Base-by-base conservation (phyloP, 1,140 invertebrate species). In the Penaeus vannamei region DNA sequence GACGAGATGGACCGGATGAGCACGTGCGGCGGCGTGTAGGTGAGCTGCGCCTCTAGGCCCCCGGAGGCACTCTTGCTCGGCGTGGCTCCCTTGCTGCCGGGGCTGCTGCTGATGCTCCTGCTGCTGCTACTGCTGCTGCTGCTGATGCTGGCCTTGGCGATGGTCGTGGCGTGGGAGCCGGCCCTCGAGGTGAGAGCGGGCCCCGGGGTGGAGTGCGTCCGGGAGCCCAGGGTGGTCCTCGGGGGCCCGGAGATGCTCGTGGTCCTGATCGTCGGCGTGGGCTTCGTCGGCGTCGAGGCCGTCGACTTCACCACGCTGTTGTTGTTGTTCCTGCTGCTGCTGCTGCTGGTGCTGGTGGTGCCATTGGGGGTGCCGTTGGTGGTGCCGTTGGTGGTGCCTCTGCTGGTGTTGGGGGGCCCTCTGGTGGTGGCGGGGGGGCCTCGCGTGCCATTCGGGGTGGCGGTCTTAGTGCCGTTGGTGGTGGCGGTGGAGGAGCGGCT, bases 1-100 rank as follows among this genome's bases (percentile, higher is more conserved):
- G 88, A 90, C 17, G 88, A 90, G 53, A 90, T 90, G 36, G 88
- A 90, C n/a, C 88, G 72, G 46, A 90, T 90, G n/a, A 90, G 84
- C 2, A 90, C 88, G 62, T 90, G 88, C 19, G 88, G 88, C 19
- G 88, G 88, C 42, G 88, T 90, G 84, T 90, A 85, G 53, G 77
- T 80, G 10, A 90, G 77, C 53, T 90, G 84, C n/a, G 76, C 53
- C 3, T 90, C 88, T 17, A 90, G n/a, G 32, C 53, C 77, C 36
- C 62, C 81, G 26, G 79, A 82, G 36, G 60, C 62, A 53, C 82
- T 85, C 62, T 79, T 90, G 26, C 42, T 60, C 12, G 86, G 86
- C 22, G 86, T 82, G 62, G 86, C 23, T 22, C 84, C 72, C 64
- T 36, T 29, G 29, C 46, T 53, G 72, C 46, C 22, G 53, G 26